phyloP scores from a whole-genome alignment of 2,888 invertebrate genomes.

The Platycnemis pennipes region DNA sequence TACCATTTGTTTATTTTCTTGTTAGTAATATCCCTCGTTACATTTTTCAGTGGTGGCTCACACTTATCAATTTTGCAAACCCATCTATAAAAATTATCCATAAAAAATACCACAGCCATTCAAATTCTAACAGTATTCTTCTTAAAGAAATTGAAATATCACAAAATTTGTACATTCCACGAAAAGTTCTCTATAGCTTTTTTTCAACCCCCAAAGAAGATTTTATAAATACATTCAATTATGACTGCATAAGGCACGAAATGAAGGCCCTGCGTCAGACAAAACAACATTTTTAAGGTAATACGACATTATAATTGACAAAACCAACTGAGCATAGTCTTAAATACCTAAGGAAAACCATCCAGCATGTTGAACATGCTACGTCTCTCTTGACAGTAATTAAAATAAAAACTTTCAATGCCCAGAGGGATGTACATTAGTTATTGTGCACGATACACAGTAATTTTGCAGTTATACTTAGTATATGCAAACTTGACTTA shows the following conservation, averaged over 20 bases:
- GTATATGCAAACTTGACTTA: not conserved
- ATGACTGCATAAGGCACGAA: not conserved
- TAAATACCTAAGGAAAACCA: not conserved
- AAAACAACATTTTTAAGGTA: not conserved
- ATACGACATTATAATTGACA: not conserved
- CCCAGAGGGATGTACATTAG: not conserved
- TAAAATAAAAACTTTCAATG: constrained; percentile 13
- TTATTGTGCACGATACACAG: not conserved
- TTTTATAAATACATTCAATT: not conserved
- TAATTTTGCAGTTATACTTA: not conserved
- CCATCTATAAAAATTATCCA: constrained; percentile 30
- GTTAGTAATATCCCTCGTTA: constrained; percentile 34
- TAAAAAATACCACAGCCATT: constrained; percentile 66
- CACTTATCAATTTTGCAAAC: constrained; percentile 14
- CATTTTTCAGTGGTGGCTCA: constrained; percentile 10
- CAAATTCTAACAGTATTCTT: constrained; percentile 37
- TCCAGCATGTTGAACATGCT: not conserved
- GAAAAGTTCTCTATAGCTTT: not conserved
- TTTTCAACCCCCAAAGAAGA: no score
- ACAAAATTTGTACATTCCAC: constrained; percentile 13
- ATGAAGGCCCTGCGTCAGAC: not conserved
- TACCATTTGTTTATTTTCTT: constrained; percentile 7
- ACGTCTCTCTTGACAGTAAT: not conserved
- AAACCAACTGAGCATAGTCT: not conserved
- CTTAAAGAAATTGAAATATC: constrained; percentile 52